A percentile compares a stretch with the other conserved stretches of the same genome.
Conservation (phyloP, 2,113 vertebrate species). For the Progne subis region DNA sequence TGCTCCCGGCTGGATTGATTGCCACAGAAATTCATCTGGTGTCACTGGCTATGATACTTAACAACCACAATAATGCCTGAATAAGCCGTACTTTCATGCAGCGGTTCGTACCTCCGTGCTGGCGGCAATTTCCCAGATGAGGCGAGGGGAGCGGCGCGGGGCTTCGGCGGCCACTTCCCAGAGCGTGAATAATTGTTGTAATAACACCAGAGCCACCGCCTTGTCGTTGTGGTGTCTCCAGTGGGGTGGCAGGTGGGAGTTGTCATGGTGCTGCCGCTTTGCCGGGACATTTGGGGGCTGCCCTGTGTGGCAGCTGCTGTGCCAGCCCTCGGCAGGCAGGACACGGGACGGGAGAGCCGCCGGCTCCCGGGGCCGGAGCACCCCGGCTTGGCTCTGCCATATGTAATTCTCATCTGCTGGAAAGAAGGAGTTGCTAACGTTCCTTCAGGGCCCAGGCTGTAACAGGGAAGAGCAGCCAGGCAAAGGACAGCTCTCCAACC, state of each 20-base stretch:
- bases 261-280: background rate
- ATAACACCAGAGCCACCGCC: background rate
- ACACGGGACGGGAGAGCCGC: background rate
- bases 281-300: background rate
- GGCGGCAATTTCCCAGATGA: slow-evolving; percentile 34
- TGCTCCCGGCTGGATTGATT: slow-evolving; percentile 48
- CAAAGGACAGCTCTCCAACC: background rate
- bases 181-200: background rate
- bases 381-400: background rate
- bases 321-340: background rate
- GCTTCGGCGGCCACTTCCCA: background rate
- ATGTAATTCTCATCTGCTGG: background rate
- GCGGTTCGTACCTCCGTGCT: background rate
- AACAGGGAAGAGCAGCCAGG: background rate
- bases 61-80: background rate
- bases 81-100: slow-evolving; percentile 5
- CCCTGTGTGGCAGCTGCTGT: rapidly evolving
- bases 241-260: background rate
- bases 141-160: background rate
- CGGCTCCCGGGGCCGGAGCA: rapidly evolving
- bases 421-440: background rate
- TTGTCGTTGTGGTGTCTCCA: background rate
- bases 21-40: slow-evolving; percentile 21
- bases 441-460: slow-evolving; percentile 40
- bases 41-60: slow-evolving; percentile 14